phyloP scores from a whole-genome alignment of 2,797 vertebrate genomes.

The Iguana delicatissima region DNA sequence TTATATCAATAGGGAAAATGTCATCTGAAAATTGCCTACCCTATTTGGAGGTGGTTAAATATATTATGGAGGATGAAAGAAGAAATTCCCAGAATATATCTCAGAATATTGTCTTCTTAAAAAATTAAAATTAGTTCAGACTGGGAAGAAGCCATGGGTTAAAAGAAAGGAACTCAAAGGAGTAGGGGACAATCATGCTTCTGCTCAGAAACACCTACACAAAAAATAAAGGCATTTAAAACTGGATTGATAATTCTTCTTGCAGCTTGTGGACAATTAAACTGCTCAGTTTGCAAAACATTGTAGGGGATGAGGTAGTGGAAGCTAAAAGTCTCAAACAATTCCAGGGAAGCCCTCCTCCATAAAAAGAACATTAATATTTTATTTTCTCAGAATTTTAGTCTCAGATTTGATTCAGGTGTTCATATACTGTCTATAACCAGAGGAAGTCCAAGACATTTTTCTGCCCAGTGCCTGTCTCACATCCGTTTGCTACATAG shows the following conservation, averaged over 20 bases:
- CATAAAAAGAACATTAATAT: no score
- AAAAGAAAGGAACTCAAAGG: neutral
- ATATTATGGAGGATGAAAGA: neutral
- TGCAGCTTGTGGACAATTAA: neutral
- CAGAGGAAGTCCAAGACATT: neutral
- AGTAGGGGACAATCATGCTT: neutral
- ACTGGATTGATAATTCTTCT: neutral
- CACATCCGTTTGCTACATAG: neutral
- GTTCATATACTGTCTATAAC: neutral
- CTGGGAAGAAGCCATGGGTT: neutral
- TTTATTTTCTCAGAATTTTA: neutral
- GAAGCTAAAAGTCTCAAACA: neutral
- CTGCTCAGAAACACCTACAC: neutral
- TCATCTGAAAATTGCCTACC: no score
- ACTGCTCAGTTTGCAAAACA: neutral
- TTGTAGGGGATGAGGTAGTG: neutral
- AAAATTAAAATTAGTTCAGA: neutral
- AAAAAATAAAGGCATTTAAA: neutral
- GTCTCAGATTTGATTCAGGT: neutral
- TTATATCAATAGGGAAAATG: no score
- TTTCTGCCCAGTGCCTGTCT: neutral
- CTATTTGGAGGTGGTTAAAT: neutral
- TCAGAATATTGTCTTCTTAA: neutral
- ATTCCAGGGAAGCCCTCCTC: neutral
- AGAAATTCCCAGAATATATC: neutral